Evolutionary conservation across 2,113 vertebrate genomes (phyloP).

Genomic region (Colius striatus): DNA sequence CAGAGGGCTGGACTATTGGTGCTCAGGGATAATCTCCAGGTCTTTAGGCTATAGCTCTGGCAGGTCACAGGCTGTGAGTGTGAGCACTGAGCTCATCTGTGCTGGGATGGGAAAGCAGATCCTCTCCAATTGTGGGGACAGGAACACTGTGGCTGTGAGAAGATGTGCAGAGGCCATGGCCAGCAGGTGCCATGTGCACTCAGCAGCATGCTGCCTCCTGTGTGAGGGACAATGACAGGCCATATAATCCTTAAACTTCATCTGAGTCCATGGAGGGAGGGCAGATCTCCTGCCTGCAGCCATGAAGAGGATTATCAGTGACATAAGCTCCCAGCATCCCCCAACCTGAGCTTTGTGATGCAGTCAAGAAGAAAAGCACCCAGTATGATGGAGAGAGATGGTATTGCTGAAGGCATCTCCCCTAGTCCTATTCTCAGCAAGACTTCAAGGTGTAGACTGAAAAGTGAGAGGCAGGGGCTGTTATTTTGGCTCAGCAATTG

Average conservation of each 20-base stretch:
- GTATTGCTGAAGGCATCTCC: background rate
- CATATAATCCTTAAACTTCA: background rate
- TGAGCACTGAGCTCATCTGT: background rate
- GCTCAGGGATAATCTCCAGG: background rate
- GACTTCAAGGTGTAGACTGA: background rate
- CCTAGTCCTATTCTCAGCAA: background rate
- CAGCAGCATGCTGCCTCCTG: background rate
- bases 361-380: background rate
- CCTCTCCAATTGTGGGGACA: background rate
- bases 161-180: background rate
- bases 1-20: background rate
- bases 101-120: background rate
- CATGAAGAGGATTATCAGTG: background rate
- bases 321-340: background rate
- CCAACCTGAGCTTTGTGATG: fast-evolving
- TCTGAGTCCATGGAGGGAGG: background rate
- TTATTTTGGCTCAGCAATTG: background rate
- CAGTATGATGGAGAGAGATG: background rate
- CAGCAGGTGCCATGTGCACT: fast-evolving
- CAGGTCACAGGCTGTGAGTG: fast-evolving
- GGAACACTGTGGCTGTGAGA: background rate
- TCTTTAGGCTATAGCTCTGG: background rate
- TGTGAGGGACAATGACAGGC: background rate
- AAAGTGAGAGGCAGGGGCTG: background rate
- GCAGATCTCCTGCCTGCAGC: background rate